Conservation (phyloP, 2,797 vertebrate species). For the Borostomias antarcticus region DNA sequence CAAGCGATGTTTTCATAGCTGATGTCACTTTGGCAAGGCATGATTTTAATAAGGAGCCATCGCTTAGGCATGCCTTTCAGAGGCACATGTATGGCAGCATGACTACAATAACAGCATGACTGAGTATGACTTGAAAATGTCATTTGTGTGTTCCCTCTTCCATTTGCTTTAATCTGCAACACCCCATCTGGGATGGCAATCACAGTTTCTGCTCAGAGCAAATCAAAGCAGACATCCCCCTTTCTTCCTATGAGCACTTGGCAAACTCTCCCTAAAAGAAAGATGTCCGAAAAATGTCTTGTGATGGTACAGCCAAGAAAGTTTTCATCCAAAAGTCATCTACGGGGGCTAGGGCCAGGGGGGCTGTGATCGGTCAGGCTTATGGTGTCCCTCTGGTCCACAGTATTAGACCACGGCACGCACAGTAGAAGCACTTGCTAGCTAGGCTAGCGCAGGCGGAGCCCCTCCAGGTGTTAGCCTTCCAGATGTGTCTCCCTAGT, state of each 20-base stretch:
- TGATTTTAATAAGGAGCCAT: no score
- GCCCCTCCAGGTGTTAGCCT: constrained; percentile 25
- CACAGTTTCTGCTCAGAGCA: no score
- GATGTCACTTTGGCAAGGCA: constrained; percentile 54
- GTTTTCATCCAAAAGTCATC: background rate
- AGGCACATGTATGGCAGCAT: background rate
- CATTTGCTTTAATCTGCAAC: no score
- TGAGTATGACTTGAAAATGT: constrained; percentile 5
- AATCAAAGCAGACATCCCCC: no score
- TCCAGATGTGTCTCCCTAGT: constrained; percentile 57
- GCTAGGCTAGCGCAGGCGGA: background rate
- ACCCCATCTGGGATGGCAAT: no score
- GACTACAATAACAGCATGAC: background rate
- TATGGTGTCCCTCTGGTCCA: background rate
- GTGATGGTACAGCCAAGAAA: background rate
- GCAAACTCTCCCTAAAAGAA: no score
- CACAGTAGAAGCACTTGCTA: background rate
- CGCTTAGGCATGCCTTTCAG: constrained; percentile 29
- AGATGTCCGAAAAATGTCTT: background rate
- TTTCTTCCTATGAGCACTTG: background rate
- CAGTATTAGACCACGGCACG: background rate
- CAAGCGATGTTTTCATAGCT: constrained; percentile 56
- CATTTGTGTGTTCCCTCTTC: no score
- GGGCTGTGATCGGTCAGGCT: background rate
- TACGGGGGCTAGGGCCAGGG: background rate